Conservation (phyloP, 2,888 invertebrate species). For the Galeruca laticollis region DNA sequence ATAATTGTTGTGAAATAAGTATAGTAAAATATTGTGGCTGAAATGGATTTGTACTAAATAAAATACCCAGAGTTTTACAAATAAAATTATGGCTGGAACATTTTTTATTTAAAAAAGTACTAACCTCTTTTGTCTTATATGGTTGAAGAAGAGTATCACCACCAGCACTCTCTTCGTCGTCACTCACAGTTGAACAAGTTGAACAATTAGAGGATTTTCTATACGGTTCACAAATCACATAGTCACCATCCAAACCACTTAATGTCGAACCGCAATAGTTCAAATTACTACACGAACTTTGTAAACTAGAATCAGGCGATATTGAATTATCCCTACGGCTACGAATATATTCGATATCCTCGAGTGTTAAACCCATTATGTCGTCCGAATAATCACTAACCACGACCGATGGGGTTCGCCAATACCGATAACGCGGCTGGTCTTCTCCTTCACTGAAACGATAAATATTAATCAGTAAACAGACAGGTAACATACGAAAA, state of each 20-base stretch:
- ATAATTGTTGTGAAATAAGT: no score
- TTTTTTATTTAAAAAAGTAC: conserved; percentile 19
- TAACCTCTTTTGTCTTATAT: conserved; percentile 46
- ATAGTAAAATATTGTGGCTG: no score
- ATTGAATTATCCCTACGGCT: conserved; percentile 65
- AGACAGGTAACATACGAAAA: not conserved
- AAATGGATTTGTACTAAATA: no score
- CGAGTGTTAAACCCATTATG: conserved; percentile 71
- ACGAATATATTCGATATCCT: conserved; percentile 73
- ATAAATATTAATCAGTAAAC: not conserved
- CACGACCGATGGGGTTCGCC: conserved; percentile 87
- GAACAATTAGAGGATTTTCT: conserved; percentile 81
- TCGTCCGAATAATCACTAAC: conserved; percentile 90
- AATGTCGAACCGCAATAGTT: conserved; percentile 72
- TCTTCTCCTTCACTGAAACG: conserved; percentile 61
- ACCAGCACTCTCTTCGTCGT: conserved; percentile 73
- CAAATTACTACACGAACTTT: conserved; percentile 72
- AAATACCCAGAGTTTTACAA: no score
- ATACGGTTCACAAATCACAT: conserved; percentile 71
- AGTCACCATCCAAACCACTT: conserved; percentile 70
- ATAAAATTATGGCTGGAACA: no score
- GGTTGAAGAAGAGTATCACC: conserved; percentile 60
- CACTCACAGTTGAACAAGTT: conserved; percentile 80
- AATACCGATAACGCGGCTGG: conserved; percentile 70
- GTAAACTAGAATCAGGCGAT: conserved; percentile 71